Percentiles rank a stretch among this genome's conserved stretches.
These are phyloP conservation scores for Archegozetes longisetosus DNA, from an alignment of 1,140 invertebrate species.

Conservation along the genomic window DNA sequence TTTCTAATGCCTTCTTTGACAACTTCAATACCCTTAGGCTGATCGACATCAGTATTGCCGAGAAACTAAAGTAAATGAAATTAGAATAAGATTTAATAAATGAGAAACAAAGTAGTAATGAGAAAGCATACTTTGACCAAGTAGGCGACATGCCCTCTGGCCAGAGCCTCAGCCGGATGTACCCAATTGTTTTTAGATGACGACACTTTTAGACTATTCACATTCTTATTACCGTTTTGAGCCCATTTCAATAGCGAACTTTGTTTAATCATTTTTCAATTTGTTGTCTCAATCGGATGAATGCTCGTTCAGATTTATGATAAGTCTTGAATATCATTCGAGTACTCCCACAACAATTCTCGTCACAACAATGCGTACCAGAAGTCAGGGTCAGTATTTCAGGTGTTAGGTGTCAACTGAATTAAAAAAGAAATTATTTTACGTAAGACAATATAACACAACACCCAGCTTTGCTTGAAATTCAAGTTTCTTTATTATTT, in stretches of 20 bases:
- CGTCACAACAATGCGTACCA: too few relatives aligned
- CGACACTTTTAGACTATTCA: slow-evolving; percentile 15
- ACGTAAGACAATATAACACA: too few relatives aligned
- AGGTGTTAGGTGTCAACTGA: too few relatives aligned
- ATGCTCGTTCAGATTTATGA: too few relatives aligned
- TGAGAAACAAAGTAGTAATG: neutral
- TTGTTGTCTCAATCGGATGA: neutral
- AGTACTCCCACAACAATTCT: too few relatives aligned
- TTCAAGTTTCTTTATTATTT: too few relatives aligned
- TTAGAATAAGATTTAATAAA: slow-evolving; percentile 2
- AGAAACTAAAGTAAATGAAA: slow-evolving; percentile 49
- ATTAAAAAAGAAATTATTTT: too few relatives aligned
- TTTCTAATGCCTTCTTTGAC: slow-evolving; percentile 90
- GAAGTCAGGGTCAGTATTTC: too few relatives aligned
- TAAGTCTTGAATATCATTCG: too few relatives aligned
- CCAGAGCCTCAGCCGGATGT: slow-evolving; percentile 76
- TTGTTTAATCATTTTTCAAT: slow-evolving; percentile 35
- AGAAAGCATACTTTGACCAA: slow-evolving; percentile 69
- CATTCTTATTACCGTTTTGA: slow-evolving; percentile 37
- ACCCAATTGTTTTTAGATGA: slow-evolving; percentile 62
- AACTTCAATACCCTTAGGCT: slow-evolving; percentile 90
- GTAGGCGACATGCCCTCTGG: slow-evolving; percentile 86
- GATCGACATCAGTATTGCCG: slow-evolving; percentile 77
- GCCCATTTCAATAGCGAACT: slow-evolving; percentile 41
- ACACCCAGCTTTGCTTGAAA: too few relatives aligned